phyloP scores from a whole-genome alignment of 2,888 invertebrate species.

The Tyria jacobaeae region DNA sequence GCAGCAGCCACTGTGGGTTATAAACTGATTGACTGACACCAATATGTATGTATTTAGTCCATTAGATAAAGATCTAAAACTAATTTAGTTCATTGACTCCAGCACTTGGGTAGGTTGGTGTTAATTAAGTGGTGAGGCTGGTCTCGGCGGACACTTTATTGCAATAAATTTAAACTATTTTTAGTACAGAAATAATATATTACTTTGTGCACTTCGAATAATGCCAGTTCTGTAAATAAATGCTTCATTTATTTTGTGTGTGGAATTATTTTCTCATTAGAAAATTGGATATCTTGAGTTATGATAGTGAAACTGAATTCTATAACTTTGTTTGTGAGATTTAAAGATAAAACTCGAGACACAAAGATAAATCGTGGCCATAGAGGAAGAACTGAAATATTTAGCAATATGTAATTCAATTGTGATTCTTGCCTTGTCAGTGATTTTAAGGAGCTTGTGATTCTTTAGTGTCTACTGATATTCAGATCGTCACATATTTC shows the following conservation, averaged over 20 bases:
- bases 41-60: conserved; percentile 72
- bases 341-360: neutral
- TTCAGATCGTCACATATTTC: too few species aligned
- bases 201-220: conserved; percentile 38
- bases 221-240: conserved; percentile 48
- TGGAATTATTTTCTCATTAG: conserved; percentile 19
- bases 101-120: conserved; percentile 51
- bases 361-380: neutral
- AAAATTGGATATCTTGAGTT: conserved; percentile 33
- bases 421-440: neutral
- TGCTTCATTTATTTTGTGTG: conserved; percentile 22
- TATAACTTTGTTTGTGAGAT: conserved; percentile 5
- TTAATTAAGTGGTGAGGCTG: conserved; percentile 48
- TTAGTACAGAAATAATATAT: conserved; percentile 42
- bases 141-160: conserved; percentile 28
- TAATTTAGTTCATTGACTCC: conserved; percentile 39
- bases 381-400: neutral
- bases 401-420: neutral
- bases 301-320: neutral
- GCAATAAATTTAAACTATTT: conserved; percentile 44
- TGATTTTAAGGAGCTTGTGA: too few species aligned
- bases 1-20: conserved; percentile 42
- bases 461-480: too few species aligned
- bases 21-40: conserved; percentile 71
- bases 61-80: conserved; percentile 67